These are phyloP conservation scores for Chymomyza costata DNA, from an alignment of 1,140 invertebrate species.

Conservation along the genomic window DNA sequence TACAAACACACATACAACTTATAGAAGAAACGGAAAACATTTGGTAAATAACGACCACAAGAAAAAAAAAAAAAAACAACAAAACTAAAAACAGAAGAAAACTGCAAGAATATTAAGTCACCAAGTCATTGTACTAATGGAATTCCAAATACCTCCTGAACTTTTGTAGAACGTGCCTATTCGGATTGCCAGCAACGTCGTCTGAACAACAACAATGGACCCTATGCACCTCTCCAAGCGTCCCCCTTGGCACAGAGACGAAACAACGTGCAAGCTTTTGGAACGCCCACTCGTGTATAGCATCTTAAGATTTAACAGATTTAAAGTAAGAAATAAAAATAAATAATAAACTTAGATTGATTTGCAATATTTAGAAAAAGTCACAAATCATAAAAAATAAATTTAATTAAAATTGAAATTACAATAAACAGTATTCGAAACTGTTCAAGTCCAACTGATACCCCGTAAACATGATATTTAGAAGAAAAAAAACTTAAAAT, in stretches of 20 bases:
- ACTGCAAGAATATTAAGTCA: constrained; percentile 9
- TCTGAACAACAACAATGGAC: constrained; percentile 59
- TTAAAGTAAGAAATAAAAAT: constrained; percentile 15
- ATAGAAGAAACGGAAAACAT: constrained; percentile 65
- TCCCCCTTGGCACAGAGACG: constrained; percentile 57
- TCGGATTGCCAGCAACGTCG: constrained; percentile 70
- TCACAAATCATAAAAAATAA: constrained; percentile 9
- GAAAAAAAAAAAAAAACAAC: constrained; percentile 17
- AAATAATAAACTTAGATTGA: constrained; percentile 3
- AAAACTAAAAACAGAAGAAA: constrained; percentile 9
- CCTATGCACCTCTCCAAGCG: constrained; percentile 47
- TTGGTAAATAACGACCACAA: constrained; percentile 55
- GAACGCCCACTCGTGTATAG: constrained; percentile 69
- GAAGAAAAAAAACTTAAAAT: constrained; percentile 43
- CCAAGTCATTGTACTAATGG: constrained; percentile 17
- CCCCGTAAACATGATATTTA: too few relatives aligned
- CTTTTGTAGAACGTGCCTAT: constrained; percentile 63
- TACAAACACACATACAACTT: constrained; percentile 23
- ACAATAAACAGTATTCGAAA: constrained; percentile 20
- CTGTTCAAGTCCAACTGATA: too few relatives aligned
- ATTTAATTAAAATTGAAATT: constrained; percentile 8
- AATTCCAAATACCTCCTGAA: constrained; percentile 15
- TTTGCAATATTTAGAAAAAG: constrained; percentile 6
- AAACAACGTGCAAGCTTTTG: constrained; percentile 51
- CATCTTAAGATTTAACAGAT: constrained; percentile 60